These are phyloP conservation scores for Brachionus sp. DNA, from an alignment of 1,140 invertebrate species.

Conservation along the genomic window DNA sequence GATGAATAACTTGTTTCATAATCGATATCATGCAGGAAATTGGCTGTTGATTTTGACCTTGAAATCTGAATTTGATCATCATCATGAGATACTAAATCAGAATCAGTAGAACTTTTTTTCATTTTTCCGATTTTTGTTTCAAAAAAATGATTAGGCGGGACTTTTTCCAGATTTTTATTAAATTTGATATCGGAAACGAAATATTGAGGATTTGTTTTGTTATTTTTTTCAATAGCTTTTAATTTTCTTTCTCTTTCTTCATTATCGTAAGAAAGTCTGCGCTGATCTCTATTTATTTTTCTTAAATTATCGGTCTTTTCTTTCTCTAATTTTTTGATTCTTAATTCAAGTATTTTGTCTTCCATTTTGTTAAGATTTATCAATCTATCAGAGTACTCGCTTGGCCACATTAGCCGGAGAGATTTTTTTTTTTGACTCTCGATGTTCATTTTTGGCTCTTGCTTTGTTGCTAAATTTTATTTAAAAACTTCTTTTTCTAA, in stretches of 20 bases:
- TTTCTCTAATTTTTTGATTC: neutral
- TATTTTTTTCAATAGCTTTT: neutral
- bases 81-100: neutral
- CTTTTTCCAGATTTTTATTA: neutral
- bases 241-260: neutral
- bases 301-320: neutral
- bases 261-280: neutral
- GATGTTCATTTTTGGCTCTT: neutral
- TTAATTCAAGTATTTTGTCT: neutral
- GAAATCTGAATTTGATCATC: neutral
- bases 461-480: too few species aligned
- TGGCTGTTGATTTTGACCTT: neutral
- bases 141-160: neutral
- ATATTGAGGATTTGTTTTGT: neutral
- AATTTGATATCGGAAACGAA: neutral
- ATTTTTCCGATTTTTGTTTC: neutral
- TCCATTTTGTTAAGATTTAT: slow-evolving; percentile 21
- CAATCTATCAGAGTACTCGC: slow-evolving; percentile 3
- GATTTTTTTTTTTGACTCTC: neutral
- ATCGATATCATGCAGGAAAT: neutral
- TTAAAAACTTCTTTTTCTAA: too few species aligned
- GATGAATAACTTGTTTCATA: neutral
- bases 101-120: neutral
- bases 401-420: neutral
- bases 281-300: neutral